Percentiles rank a stretch among this genome's conserved stretches.
These are phyloP conservation scores for Mobula hypostoma DNA, from an alignment of 2,113 vertebrate species.

Conservation along the genomic window DNA sequence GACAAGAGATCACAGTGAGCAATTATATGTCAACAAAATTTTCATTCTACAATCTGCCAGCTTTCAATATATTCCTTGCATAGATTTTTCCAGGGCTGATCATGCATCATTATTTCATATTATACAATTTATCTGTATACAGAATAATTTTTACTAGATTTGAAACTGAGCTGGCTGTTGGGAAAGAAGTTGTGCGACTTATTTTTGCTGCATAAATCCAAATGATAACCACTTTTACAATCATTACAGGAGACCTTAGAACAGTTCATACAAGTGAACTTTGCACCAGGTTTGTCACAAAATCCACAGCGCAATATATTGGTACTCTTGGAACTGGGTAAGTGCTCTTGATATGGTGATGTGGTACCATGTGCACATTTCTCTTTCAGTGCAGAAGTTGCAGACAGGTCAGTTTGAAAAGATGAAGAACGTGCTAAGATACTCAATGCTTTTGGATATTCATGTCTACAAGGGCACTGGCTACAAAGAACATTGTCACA, in stretches of 20 bases:
- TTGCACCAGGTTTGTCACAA: constrained; percentile 82
- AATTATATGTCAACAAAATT: constrained; percentile 10
- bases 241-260: constrained; percentile 91
- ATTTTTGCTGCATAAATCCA: constrained; percentile 80
- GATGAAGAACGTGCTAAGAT: constrained; percentile 54
- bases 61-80: neutral
- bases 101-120: constrained; percentile 10
- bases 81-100: constrained; percentile 35
- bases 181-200: constrained; percentile 87
- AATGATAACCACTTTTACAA: constrained; percentile 82
- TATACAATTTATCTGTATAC: neutral
- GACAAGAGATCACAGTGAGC: constrained; percentile 32
- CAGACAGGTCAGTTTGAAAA: constrained; percentile 48
- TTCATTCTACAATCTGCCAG: constrained; percentile 25
- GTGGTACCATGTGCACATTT: constrained; percentile 54
- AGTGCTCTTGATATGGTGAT: constrained; percentile 70
- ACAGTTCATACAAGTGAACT: constrained; percentile 89
- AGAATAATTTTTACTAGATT: constrained; percentile 58
- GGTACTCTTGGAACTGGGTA: constrained; percentile 54
- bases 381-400: constrained; percentile 50
- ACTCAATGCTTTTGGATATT: constrained; percentile 63
- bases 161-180: constrained; percentile 89
- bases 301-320: constrained; percentile 82
- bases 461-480: constrained; percentile 61
- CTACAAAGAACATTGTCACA: constrained; percentile 73